A percentile compares a stretch with the other conserved stretches of the same genome.
Evolutionary conservation across 2,797 vertebrate species (phyloP).

Genomic region (Molossus alvarezi): DNA sequence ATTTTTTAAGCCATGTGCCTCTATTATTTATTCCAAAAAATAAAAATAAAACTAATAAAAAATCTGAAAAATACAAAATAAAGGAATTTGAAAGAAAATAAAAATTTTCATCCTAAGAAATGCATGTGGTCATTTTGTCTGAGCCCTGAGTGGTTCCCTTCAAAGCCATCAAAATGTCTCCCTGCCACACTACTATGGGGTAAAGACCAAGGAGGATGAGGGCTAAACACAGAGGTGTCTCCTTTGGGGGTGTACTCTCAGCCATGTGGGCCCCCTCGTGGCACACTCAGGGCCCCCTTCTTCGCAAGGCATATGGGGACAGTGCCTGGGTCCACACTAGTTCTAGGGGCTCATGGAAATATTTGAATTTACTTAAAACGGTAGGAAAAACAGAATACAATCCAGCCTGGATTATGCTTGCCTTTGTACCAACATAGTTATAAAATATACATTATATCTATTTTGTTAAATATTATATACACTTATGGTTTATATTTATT

Average conservation of each 20-base stretch:
- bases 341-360: background rate
- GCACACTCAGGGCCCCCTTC: fast-evolving
- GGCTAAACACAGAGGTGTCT: background rate
- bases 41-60: background rate
- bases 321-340: background rate
- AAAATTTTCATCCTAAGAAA: background rate
- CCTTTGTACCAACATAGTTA: constrained; percentile 15
- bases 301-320: background rate
- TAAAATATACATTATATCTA: background rate
- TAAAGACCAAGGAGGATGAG: background rate
- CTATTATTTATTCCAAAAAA: background rate
- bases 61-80: background rate
- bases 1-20: background rate
- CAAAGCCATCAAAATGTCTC: background rate
- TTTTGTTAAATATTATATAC: background rate
- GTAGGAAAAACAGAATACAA: background rate
- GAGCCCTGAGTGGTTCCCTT: background rate
- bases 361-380: background rate
- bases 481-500: background rate
- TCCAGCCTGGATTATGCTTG: background rate
- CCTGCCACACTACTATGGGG: background rate
- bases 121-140: background rate
- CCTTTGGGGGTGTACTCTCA: background rate
- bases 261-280: background rate
- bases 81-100: constrained; percentile 20